Base-by-base conservation (phyloP, 2,797 vertebrate genomes). In the Falco naumanni region DNA sequence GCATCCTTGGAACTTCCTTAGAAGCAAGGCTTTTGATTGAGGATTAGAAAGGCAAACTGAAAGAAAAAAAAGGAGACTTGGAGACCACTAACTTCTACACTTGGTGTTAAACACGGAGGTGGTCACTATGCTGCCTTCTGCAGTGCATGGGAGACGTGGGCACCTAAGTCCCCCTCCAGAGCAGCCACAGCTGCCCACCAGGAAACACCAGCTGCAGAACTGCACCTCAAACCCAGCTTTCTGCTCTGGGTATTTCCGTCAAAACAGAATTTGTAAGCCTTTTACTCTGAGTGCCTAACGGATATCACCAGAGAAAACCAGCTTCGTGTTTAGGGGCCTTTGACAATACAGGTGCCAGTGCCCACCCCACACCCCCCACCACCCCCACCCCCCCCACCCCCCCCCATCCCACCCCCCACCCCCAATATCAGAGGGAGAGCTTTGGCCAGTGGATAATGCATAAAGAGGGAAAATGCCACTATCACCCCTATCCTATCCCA, bases 271-370 rank as follows among this genome's bases (percentile, higher is more conserved):
- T 28, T 60, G 6, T 43, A 43, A 31, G 33, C 13, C 43, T 48
- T 72, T 90, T 69, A 48, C 26, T 28, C 26, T 28, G 20, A 8
- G 3, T 75, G 33, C 31, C 43, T 57, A 47, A 53, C 10, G 2
- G 21, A 45, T 66, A 33, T 6, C 68, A 29, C 34, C 22, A 59
- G 28, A 78, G 7, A 53, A 39, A 28, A 41, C 4, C 45, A 75
- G 33, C 6, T 56, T 21, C 0, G 0, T 31, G 16, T 43, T 34
- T 25, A 6, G 39, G 65, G 81, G 31, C 5, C 61, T 37, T 47
- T 56, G 48, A 43, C 75, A 56, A 45, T 0, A 8, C 5, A 29
- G 22, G 4, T 16, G 1, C 16, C 54, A 54, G 13, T 9, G 5
- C 2, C 8, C 43, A 31, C 2, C 39, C 39, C 39, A 6, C 39